Percentiles rank a stretch among this genome's conserved stretches.
phyloP scores from a whole-genome alignment of 1,140 invertebrate genomes.

The Muscidifurax raptorellus region DNA sequence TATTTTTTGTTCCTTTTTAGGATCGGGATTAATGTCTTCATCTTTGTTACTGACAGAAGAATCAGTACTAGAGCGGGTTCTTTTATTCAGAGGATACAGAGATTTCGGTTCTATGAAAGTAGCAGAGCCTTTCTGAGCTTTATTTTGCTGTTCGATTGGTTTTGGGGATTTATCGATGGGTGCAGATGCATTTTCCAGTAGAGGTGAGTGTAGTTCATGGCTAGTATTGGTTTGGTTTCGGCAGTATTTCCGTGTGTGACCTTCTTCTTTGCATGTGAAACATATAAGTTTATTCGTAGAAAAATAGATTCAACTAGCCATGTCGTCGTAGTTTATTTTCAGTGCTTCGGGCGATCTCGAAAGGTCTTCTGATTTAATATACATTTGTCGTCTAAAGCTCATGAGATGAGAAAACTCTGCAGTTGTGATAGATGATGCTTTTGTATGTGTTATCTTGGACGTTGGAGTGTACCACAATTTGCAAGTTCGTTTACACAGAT shows the following conservation, averaged over 20 bases:
- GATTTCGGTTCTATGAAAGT: not conserved
- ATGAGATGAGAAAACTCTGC: constrained; percentile 31
- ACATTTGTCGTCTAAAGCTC: constrained; percentile 46
- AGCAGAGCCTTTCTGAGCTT: not conserved
- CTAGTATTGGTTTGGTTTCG: not conserved
- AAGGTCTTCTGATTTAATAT: constrained; percentile 22
- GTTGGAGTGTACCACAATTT: not conserved
- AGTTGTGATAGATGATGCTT: constrained; percentile 3
- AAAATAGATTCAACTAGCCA: constrained; percentile 32
- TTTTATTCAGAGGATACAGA: not conserved
- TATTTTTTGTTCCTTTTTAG: too few species aligned
- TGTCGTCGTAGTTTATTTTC: constrained; percentile 19
- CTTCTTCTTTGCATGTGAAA: constrained; percentile 43
- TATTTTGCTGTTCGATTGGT: not conserved
- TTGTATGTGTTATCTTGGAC: not conserved
- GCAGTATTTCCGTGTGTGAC: constrained; percentile 24
- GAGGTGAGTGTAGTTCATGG: not conserved
- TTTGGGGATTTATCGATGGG: not conserved
- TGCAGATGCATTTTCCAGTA: not conserved
- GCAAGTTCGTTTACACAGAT: not conserved
- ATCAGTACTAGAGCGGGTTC: not conserved
- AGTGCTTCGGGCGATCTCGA: not conserved
- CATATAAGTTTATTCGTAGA: constrained; percentile 38
- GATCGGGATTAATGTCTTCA: too few species aligned
- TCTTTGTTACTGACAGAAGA: not conserved